Conservation (phyloP, 1,140 invertebrate genomes). For the Nephotettix cincticeps region DNA sequence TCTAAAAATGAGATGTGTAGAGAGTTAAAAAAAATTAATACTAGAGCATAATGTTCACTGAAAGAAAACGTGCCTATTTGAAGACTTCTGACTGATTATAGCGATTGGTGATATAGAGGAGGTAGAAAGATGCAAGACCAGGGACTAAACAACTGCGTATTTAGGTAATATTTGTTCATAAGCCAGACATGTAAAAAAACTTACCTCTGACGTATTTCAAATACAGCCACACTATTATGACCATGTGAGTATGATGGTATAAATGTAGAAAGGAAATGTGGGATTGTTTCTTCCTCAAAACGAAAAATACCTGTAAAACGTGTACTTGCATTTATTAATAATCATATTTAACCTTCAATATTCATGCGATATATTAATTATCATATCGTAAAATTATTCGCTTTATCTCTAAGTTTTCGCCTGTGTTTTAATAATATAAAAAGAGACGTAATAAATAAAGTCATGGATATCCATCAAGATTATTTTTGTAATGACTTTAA, state of each 20-base stretch:
- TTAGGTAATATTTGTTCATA: neutral
- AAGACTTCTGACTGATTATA: neutral
- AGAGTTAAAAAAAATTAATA: neutral
- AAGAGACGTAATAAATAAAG: too few relatives aligned
- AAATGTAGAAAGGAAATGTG: constrained; percentile 63
- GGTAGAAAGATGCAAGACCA: neutral
- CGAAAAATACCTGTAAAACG: constrained; percentile 60
- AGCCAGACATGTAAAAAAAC: too few relatives aligned
- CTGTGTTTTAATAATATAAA: too few relatives aligned
- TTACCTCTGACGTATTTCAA: constrained; percentile 51
- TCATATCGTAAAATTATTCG: too few relatives aligned
- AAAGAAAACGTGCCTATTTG: neutral
- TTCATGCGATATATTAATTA: too few relatives aligned
- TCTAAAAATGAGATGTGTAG: too few relatives aligned
- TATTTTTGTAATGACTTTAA: too few relatives aligned
- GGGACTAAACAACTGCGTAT: neutral
- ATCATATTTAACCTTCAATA: too few relatives aligned
- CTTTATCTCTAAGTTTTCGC: too few relatives aligned
- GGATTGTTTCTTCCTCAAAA: constrained; percentile 61
- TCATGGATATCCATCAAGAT: too few relatives aligned
- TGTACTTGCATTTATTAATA: too few relatives aligned
- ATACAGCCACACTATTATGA: constrained; percentile 52
- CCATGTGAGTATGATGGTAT: constrained; percentile 60
- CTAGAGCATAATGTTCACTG: neutral
- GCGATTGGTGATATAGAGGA: neutral